Evolutionary conservation across 2,888 invertebrate genomes (phyloP).

Genomic region (Amiota communis): DNA sequence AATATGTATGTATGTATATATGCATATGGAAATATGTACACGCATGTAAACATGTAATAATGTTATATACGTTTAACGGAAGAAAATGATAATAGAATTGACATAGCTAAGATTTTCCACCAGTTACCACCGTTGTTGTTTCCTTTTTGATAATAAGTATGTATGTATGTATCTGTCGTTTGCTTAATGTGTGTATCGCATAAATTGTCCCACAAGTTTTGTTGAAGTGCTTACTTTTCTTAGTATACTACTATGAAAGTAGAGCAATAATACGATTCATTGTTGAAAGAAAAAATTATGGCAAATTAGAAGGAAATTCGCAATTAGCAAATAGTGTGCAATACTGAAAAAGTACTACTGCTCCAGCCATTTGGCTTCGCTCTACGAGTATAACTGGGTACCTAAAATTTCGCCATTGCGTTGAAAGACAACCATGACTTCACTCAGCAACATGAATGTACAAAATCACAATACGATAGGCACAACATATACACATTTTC

Average conservation of each 20-base stretch:
- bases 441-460: conserved; percentile 39
- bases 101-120: too few relatives aligned
- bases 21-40: too few relatives aligned
- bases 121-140: too few relatives aligned
- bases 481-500: not conserved
- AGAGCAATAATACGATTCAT: conserved; percentile 4
- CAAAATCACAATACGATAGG: not conserved
- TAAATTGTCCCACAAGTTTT: too few relatives aligned
- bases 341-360: conserved; percentile 40
- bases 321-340: conserved; percentile 48
- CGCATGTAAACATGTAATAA: too few relatives aligned
- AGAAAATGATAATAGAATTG: too few relatives aligned
- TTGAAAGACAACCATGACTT: conserved; percentile 46
- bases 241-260: not conserved
- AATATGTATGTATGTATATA: too few relatives aligned
- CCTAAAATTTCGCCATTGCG: conserved; percentile 62
- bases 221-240: too few relatives aligned
- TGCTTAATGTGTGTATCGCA: too few relatives aligned
- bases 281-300: conserved; percentile 4
- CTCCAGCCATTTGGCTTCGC: not conserved
- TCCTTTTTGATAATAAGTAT: too few relatives aligned
- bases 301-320: conserved; percentile 38
- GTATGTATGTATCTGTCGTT: too few relatives aligned
- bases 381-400: conserved; percentile 9
- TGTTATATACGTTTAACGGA: too few relatives aligned